Conservation (phyloP, 2,113 vertebrate species). For the Gavialis gangeticus region DNA sequence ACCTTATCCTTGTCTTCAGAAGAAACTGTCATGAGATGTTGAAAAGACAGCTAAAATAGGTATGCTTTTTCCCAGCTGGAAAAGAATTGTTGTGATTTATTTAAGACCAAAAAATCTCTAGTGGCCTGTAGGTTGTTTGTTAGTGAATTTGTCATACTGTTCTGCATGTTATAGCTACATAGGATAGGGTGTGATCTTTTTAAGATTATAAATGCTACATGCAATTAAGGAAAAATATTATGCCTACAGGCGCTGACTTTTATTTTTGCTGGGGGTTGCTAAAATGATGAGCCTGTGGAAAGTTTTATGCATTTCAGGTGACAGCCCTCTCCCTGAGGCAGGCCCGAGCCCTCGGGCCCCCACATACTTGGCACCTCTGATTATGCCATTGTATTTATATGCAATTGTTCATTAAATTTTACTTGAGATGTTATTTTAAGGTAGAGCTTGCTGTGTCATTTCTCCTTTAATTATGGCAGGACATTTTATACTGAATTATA, state of each 20-base stretch:
- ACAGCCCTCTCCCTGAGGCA: too few relatives aligned
- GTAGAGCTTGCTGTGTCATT: background rate
- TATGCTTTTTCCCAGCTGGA: background rate
- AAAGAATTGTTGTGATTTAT: background rate
- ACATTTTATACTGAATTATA: slow-evolving; percentile 13
- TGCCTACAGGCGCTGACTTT: background rate
- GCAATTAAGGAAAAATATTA: background rate
- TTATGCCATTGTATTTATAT: background rate
- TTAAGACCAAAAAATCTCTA: background rate
- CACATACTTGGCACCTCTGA: too few relatives aligned
- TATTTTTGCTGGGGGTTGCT: too few relatives aligned
- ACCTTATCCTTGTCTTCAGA: background rate
- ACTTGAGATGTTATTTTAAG: slow-evolving; percentile 29
- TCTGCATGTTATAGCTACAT: background rate
- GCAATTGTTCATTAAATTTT: background rate
- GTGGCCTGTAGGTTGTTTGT: background rate
- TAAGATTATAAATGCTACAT: background rate
- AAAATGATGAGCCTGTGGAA: too few relatives aligned
- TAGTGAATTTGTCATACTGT: background rate
- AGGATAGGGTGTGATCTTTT: background rate
- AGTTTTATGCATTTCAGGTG: too few relatives aligned
- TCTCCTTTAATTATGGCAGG: slow-evolving; percentile 14
- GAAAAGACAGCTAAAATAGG: background rate
- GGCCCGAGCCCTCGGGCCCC: too few relatives aligned
- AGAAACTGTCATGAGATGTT: background rate